Base-by-base conservation (phyloP, 2,888 invertebrate species). In the Stramonita haemastoma region DNA sequence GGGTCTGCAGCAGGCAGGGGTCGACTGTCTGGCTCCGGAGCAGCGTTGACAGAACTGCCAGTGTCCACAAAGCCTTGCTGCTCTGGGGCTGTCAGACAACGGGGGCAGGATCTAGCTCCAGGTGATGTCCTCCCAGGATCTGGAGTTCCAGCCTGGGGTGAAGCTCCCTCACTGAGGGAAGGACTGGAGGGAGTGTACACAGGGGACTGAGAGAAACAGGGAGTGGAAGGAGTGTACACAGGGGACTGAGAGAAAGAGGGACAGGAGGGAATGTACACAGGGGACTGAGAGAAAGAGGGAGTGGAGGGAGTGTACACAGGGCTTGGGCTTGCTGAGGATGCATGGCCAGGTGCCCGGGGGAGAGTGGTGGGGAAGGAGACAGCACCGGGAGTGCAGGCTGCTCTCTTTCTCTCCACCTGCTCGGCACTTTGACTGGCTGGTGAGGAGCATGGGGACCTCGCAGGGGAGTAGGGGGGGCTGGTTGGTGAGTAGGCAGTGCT, bases 401-500 rank as follows among this genome's bases (percentile, higher is more conserved):
- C 22, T 4, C 8, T 36, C 81, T 81, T 19, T n/a, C 19, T 34
- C 36, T 19, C 5, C 22, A 5, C 81, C n/a, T 5, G 5, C 36
- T 93, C 36, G 0, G 93, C 93, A 19, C 90, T 91, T 26, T 95
- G 95, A 73, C 93, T 94, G n/a, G 95, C 94, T 26, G 95, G 96
- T 15, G 94, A 94, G 97, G 36, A 98, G 93, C 90, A 95, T 95
- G 0, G 98, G 97, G 95, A 93, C 87, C 93, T 96, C 60, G 97
- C 97, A 15, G 98, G 98, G 84, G 92, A 93, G 93, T 95, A 95
- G 11, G 91, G 93, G 0, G 94, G 93, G 22, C 91, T 92, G 0
- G 93, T 91, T 0, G 94, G 95, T 6, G 94, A 93, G 46, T 98
- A 98, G 46, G 94, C 95, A 0, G 98, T 98, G 93, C 97, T 97